Evolutionary conservation across 2,797 vertebrate genomes (phyloP), one percentile per base, ranked within the genome.

Genomic region (Acrossocheilus wenchowensis): DNA sequence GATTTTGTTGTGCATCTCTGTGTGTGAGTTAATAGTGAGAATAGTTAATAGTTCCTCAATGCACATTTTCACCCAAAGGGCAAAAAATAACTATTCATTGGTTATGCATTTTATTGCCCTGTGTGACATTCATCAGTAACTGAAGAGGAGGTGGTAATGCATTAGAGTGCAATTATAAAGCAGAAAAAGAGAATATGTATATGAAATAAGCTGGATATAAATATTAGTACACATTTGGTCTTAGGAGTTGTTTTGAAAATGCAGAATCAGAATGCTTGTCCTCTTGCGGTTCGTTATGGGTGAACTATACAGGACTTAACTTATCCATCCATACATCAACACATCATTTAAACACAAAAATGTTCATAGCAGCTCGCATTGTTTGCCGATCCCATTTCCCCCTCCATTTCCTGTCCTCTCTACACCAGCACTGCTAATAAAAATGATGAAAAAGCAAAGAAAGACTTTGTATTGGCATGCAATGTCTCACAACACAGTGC

Each of bases 21-120:
- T 78, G 81, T 83, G 66, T 83, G 81, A 86, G 81, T 81, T 85
- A 85, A 89, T 86, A 74, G 62, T 86, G 50, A 83, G 48, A 43
- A 30, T 30, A 30, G 30, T 30, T 30, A 30, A 30, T 30, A 79
- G 83, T 88, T 69, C 21, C 68, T 60, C 48, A 48, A 66, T 34
- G 64, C 64, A 86, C 60, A 17, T 62, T 88, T 87, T 71, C 72
- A 77, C 73, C 57, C 82, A 68, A 83, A 72, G 50, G 88, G 68
- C 34, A 81, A 81, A 71, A 87, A 77, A 72, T 78, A 84, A 87
- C 75, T 7, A 39, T 71, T 64, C 36, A 85, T 78, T 77, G 34
- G 43, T 82, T 77, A 78, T 87, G 36, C 30, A 66, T 78, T 87
- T 87, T 77, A 80, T 64, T 83, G 69, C 48, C 39, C 50, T 79